Evolutionary conservation across 1,140 invertebrate species (phyloP).

Genomic region (Sycobia sp.): DNA sequence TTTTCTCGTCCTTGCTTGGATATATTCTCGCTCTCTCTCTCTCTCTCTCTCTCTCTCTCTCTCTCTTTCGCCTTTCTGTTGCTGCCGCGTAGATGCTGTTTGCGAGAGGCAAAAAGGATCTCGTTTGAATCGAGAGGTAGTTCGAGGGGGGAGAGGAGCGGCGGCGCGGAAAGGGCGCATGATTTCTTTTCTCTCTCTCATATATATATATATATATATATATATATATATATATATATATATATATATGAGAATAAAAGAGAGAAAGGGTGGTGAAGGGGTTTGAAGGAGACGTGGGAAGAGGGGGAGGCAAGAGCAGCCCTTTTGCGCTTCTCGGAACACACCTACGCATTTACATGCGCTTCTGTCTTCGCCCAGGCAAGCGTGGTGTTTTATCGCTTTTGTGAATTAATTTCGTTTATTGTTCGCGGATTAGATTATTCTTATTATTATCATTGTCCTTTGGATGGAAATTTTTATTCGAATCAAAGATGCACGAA

Average conservation of each 20-base stretch:
- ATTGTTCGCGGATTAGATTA: constrained; percentile 34
- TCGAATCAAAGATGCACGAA: no score
- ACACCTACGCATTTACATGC: constrained; percentile 26
- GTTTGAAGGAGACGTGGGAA: background rate
- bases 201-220: no score
- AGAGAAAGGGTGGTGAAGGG: background rate
- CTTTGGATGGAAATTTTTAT: no score
- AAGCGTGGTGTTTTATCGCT: constrained; percentile 15
- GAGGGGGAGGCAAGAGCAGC: background rate
- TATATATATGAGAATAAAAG: constrained; percentile 17
- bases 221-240: no score
- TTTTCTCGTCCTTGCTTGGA: constrained; percentile 12
- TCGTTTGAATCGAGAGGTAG: constrained; percentile 17
- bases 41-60: no score
- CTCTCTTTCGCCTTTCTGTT: constrained; percentile 7
- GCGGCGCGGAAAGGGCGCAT: background rate
- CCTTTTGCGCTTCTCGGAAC: constrained; percentile 26
- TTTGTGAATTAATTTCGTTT: constrained; percentile 37
- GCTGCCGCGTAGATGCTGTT: constrained; percentile 6
- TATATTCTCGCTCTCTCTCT: no score
- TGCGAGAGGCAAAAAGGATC: constrained; percentile 21
- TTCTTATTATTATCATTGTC: no score
- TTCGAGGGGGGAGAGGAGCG: background rate
- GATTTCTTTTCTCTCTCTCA: constrained; percentile 24
- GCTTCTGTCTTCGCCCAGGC: constrained; percentile 19